phyloP scores from a whole-genome alignment of 2,888 invertebrate genomes.

The Augochlorella aurata region DNA sequence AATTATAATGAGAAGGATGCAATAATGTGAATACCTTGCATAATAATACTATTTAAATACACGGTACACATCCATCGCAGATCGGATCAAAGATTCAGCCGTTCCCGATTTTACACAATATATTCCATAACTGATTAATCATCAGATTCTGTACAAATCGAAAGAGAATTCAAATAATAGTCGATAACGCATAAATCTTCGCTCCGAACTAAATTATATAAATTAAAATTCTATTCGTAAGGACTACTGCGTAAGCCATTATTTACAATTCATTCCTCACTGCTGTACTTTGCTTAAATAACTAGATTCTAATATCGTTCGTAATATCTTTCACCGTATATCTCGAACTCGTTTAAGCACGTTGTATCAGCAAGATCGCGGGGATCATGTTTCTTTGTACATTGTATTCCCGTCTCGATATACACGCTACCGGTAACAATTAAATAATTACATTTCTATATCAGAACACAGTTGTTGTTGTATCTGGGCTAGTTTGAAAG shows the following conservation, averaged over 20 bases:
- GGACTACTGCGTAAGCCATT: not conserved
- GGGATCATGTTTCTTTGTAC: conserved; percentile 25
- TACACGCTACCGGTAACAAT: not conserved
- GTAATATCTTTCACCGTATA: conserved; percentile 34
- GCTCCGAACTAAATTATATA: conserved; percentile 1
- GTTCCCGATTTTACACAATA: not conserved
- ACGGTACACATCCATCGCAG: conserved; percentile 1
- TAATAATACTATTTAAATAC: conserved; percentile 19
- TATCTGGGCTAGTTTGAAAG: not conserved
- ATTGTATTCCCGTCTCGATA: not conserved
- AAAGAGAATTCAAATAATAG: not conserved
- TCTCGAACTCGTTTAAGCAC: conserved; percentile 6
- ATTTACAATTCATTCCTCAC: conserved; percentile 13
- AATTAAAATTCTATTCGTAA: conserved; percentile 10
- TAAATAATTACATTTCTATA: not conserved
- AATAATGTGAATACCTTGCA: conserved; percentile 15
- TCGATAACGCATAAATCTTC: conserved; percentile 4
- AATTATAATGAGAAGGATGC: conserved; percentile 7
- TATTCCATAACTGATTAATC: too few relatives aligned
- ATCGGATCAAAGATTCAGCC: conserved; percentile 13
- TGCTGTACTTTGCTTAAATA: not conserved
- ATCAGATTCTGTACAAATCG: not conserved
- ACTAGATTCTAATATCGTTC: conserved; percentile 55
- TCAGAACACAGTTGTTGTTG: not conserved
- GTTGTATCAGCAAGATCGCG: conserved; percentile 3